These are phyloP conservation scores for Drosophila murphyi DNA, from an alignment of 1,140 invertebrate species.

Conservation along the genomic window DNA sequence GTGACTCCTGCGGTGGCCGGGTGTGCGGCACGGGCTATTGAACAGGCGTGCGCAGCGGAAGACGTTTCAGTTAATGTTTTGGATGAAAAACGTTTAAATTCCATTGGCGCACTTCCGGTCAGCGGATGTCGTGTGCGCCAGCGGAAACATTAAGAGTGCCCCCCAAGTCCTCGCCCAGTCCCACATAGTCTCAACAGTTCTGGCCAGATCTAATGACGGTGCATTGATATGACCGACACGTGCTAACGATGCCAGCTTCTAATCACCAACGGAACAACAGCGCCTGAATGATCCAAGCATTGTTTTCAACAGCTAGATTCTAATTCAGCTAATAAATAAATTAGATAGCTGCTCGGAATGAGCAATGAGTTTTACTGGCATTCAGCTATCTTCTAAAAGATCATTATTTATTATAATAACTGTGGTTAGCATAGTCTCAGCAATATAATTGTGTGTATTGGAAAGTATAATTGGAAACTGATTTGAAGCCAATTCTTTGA, in stretches of 20 bases:
- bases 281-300: slow-evolving; percentile 38
- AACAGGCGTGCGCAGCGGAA: slow-evolving; percentile 77
- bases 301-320: slow-evolving; percentile 40
- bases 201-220: slow-evolving; percentile 51
- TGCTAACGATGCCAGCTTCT: slow-evolving; percentile 43
- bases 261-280: slow-evolving; percentile 56
- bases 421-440: too few species aligned
- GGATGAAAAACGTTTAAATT: slow-evolving; percentile 81
- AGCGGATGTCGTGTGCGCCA: slow-evolving; percentile 80
- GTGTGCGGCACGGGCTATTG: slow-evolving; percentile 63
- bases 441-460: too few species aligned
- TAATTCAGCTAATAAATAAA: slow-evolving; percentile 9
- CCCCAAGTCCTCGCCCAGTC: neutral
- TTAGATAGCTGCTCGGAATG: slow-evolving; percentile 1
- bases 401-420: too few species aligned
- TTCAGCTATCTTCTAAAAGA: too few species aligned
- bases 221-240: slow-evolving; percentile 62
- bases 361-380: neutral
- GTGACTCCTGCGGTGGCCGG: slow-evolving; percentile 55
- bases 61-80: slow-evolving; percentile 79
- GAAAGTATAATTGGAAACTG: neutral
- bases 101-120: slow-evolving; percentile 80
- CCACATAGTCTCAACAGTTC: slow-evolving; percentile 3
- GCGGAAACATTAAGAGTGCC: slow-evolving; percentile 78
- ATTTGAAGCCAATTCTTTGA: neutral